Evolutionary conservation across 1,140 invertebrate species (phyloP).

Genomic region (Macrobrachium rosenbergii): DNA sequence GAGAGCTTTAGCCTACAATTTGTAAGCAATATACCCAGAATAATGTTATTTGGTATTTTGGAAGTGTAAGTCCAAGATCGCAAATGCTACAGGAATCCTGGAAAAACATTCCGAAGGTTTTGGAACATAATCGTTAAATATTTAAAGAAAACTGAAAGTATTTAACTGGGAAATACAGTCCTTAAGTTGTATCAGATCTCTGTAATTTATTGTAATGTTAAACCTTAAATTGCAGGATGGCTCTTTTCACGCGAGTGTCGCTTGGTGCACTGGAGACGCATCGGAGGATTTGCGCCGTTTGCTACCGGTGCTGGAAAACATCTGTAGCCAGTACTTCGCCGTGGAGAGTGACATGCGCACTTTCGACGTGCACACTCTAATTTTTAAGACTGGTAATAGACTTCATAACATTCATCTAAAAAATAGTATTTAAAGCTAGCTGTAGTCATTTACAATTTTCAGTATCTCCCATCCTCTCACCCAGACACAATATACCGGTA

Average conservation of each 20-base stretch:
- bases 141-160: too few relatives aligned
- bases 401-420: constrained; percentile 40
- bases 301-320: constrained; percentile 70
- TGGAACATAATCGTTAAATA: too few relatives aligned
- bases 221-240: constrained; percentile 73
- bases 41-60: too few relatives aligned
- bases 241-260: constrained; percentile 80
- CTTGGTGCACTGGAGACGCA: constrained; percentile 77
- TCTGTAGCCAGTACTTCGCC: constrained; percentile 70
- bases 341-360: constrained; percentile 63
- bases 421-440: constrained; percentile 9
- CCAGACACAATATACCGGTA: not conserved
- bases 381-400: constrained; percentile 73
- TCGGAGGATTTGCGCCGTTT: constrained; percentile 71
- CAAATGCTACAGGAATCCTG: too few relatives aligned
- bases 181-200: too few relatives aligned
- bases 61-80: too few relatives aligned
- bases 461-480: not conserved
- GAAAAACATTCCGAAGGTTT: too few relatives aligned
- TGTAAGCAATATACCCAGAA: too few relatives aligned
- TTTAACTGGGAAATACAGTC: too few relatives aligned
- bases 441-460: not conserved
- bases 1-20: too few relatives aligned
- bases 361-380: constrained; percentile 68
- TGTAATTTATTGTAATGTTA: too few relatives aligned